phyloP scores from a whole-genome alignment of 2,797 vertebrate species.

The Notoglanidium macrostoma region DNA sequence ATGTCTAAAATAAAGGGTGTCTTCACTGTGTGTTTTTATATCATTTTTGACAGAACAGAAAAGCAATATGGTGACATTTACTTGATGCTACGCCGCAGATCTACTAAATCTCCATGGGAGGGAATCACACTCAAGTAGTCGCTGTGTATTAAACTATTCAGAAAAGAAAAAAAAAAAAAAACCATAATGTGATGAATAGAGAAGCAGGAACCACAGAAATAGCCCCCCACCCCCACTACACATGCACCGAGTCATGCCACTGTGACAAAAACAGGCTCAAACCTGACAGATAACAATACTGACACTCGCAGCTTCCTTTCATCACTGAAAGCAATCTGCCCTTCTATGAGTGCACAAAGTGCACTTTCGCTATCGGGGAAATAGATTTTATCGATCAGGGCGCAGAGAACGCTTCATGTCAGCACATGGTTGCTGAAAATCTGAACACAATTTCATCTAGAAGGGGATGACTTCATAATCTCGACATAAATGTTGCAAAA shows the following conservation, averaged over 20 bases:
- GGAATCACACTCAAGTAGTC: not conserved
- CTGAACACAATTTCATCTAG: conserved; percentile 38
- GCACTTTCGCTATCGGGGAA: conserved; percentile 38
- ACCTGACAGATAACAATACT: conserved; percentile 53
- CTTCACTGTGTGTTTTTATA: not conserved
- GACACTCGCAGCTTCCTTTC: conserved; percentile 51
- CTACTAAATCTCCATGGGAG: not conserved
- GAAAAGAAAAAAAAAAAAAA: not conserved
- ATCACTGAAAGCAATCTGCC: conserved; percentile 52
- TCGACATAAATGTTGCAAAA: conserved; percentile 2
- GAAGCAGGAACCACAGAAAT: conserved; percentile 18
- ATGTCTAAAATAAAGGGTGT: conserved; percentile 14
- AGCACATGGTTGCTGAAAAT: conserved; percentile 41
- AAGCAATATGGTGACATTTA: conserved; percentile 16
- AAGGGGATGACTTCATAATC: not conserved
- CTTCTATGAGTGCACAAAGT: conserved; percentile 47
- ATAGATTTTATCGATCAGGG: conserved; percentile 45
- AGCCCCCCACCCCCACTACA: conserved; percentile 9
- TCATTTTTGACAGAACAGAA: conserved; percentile 15
- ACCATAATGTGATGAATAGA: conserved; percentile 21
- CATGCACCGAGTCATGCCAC: conserved; percentile 30
- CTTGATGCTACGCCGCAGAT: not conserved
- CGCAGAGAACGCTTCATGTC: conserved; percentile 39
- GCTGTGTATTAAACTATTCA: conserved; percentile 5
- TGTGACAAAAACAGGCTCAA: conserved; percentile 45